phyloP scores from a whole-genome alignment of 2,888 invertebrate species.

The Drosophila monieri region DNA sequence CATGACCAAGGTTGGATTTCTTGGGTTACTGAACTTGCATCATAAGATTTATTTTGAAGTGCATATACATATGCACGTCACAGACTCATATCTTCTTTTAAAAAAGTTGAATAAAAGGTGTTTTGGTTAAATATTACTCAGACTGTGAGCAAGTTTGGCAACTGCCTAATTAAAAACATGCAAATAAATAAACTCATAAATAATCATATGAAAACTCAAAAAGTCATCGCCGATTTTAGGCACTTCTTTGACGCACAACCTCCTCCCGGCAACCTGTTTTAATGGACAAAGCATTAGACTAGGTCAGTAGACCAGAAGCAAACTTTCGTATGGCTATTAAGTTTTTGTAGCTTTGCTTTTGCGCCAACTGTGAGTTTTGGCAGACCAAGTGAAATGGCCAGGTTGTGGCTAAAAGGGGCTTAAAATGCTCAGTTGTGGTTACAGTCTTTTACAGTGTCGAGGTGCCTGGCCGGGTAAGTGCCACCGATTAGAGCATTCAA shows the following conservation, averaged over 20 bases:
- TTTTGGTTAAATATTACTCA: neutral
- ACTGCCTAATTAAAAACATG: neutral
- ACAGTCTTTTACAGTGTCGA: conserved; percentile 16
- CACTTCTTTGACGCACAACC: conserved; percentile 19
- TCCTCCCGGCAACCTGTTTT: conserved; percentile 51
- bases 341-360: conserved; percentile 1
- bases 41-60: neutral
- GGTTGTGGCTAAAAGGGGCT: neutral
- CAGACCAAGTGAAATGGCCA: conserved; percentile 43
- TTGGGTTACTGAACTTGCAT: conserved; percentile 44
- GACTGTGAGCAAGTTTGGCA: neutral
- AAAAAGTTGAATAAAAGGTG: neutral
- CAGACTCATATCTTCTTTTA: neutral
- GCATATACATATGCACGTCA: neutral
- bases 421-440: conserved; percentile 18
- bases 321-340: conserved; percentile 19
- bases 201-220: conserved; percentile 4
- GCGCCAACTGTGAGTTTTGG: conserved; percentile 29
- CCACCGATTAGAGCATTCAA: conserved; percentile 16
- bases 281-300: conserved; percentile 45
- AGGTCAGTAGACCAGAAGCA: conserved; percentile 60
- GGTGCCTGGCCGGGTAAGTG: conserved; percentile 5
- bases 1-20: conserved; percentile 50
- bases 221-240: conserved; percentile 21
- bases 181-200: conserved; percentile 4